Evolutionary conservation across 2,888 invertebrate genomes (phyloP), one percentile per base, ranked within the genome.

Genomic region (Polietes domitor): DNA sequence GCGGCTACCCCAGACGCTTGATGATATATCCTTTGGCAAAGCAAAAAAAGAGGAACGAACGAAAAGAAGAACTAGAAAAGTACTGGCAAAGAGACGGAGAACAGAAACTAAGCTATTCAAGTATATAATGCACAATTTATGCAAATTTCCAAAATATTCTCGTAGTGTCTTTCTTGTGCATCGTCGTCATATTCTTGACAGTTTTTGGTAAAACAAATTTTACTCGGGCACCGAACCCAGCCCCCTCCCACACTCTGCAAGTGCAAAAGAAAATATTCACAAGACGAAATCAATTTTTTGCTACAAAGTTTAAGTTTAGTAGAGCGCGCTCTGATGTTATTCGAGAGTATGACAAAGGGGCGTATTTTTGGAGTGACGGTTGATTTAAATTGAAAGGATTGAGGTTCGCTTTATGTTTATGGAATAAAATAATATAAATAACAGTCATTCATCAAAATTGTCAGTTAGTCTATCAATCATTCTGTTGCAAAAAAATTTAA

Each of bases 101-200:
- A 32, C 61, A 53, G 24, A 73, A 78, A 81, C 65, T 70, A 53
- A 84, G 72, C 78, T 75, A 81, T 77, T 84, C 84, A 81, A 84
- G 80, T 84, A 75, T 61, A 81, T 84, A 78, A 84, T 84, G 84
- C 84, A 81, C 84, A 81, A 81, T 81, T 84, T 84, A 84, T 84
- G 81, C 76, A 84, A 84, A 84, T 84, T 79, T 80, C 5, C 17
- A 24, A 73, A 73, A 73, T 47, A 43, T 61, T 58, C 43, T 26
- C 21, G 15, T 26, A 58, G 73, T 73, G 73, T 73, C 73, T 73
- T 68, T 73, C 73, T 73, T 68, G 43, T 68, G 43, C 68, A 68
- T 68, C 68, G 43, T 61, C 61, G 21, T 65, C 37, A 43, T 24
- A 43, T 19, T 43, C 61, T 84, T 84, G 84, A 76, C 76, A 84